These are phyloP conservation scores for Seira sanloemensis DNA, from an alignment of 2,888 invertebrate genomes.

Conservation along the genomic window DNA sequence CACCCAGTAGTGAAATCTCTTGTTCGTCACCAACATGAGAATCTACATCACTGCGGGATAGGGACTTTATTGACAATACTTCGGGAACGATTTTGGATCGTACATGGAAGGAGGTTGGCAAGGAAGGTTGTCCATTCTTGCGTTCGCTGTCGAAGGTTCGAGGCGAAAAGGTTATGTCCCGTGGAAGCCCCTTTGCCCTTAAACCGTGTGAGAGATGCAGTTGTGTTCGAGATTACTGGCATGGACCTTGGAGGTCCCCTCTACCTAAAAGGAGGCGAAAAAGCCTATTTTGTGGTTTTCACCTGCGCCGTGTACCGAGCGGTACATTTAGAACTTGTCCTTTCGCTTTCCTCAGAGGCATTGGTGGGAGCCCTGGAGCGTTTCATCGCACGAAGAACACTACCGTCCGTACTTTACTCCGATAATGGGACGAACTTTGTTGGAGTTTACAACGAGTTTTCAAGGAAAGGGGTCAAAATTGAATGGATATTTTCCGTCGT, in stretches of 20 bases:
- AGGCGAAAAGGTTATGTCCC: too few species aligned
- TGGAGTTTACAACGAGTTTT: conserved; percentile 51
- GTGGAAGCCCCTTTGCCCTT: too few species aligned
- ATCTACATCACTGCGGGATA: neutral
- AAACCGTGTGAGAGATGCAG: neutral
- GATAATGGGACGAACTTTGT: conserved; percentile 33
- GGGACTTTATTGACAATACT: neutral
- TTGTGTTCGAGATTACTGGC: conserved; percentile 74
- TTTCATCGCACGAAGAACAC: neutral
- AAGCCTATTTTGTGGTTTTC: conserved; percentile 75
- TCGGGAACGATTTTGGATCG: conserved; percentile 21
- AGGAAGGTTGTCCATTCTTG: conserved; percentile 6
- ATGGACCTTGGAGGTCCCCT: conserved; percentile 76
- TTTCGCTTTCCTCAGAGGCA: conserved; percentile 6
- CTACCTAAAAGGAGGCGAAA: conserved; percentile 70
- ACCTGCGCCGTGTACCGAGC: conserved; percentile 76
- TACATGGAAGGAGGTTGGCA: neutral
- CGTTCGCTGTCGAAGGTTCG: conserved; percentile 20
- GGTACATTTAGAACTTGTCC: conserved; percentile 74
- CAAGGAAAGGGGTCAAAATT: conserved; percentile 1
- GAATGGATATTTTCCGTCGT: conserved; percentile 15
- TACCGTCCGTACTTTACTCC: conserved; percentile 18
- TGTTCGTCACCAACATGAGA: too few species aligned
- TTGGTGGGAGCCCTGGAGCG: neutral
- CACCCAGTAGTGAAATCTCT: too few species aligned